Evolutionary conservation across 2,888 invertebrate genomes (phyloP), one percentile per base, ranked within the genome.

Genomic region (Ferdinandea cuprea): DNA sequence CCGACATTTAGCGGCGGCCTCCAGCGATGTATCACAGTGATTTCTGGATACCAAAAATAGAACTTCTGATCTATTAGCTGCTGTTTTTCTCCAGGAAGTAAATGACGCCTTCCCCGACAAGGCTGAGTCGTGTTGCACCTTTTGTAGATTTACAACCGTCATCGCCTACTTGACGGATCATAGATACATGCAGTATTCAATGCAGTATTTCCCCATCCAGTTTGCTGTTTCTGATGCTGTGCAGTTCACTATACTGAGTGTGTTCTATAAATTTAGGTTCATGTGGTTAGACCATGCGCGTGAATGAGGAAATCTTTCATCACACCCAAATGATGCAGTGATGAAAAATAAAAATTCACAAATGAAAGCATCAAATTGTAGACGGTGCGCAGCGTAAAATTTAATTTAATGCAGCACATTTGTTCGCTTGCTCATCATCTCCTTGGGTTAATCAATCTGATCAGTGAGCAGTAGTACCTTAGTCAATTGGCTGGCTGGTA

Each of bases 301-400:
- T 13, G 58, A 59, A 69, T 59, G 63, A 81, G 69, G 63, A 76
- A 71, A 66, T 76, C 69, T 71, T 28, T 76, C 63, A 69, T 46
- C 80, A 52, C 28, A 9, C 59, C 5, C 44, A 28, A 25, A 48
- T 42, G 56, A 56, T 46, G 46, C 6, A 35, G 25, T 37, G 74
- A 40, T 72, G 54, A 61, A 48, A 79, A 73, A 48, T 4, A 30
- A 6, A 21, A 5, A 15, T 48, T 30, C 52, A 17, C 37, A 25
- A 48, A 63, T 69, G 32, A 56, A 50, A 61, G 8, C 21, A 42
- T 42, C 30, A 21, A n/a, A 42, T 11, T 44, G 35, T 30, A 19
- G 11, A 19, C 28, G 7, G 11, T 28, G 15, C 32, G 21, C n/a
- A 37, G 21, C 48, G 25, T 54, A 54, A 46, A 54, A 37, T 61